Percentiles rank a stretch among this genome's conserved stretches.
Conservation (phyloP, 2,113 vertebrate genomes). For the Varanus salvator region DNA sequence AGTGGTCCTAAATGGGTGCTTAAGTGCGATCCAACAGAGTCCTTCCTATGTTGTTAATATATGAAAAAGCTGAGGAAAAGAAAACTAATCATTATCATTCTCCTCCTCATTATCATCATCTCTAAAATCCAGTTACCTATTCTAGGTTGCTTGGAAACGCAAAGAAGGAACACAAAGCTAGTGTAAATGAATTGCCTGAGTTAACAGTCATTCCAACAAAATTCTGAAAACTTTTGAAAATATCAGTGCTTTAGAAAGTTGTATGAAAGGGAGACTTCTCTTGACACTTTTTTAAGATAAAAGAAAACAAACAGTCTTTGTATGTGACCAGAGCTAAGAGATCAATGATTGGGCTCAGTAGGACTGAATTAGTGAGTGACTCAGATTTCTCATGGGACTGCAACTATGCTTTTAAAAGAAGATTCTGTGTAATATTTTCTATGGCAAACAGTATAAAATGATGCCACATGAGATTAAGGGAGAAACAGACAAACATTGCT, state of each 20-base stretch:
- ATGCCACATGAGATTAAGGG: neutral
- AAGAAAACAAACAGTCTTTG: slow-evolving; percentile 24
- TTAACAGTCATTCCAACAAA: neutral
- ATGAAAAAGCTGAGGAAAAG: slow-evolving; percentile 44
- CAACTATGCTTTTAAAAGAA: slow-evolving; percentile 16
- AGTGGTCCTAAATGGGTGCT: neutral
- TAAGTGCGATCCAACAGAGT: neutral
- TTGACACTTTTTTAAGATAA: slow-evolving; percentile 11
- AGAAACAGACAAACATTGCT: neutral
- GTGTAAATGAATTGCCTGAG: slow-evolving; percentile 4
- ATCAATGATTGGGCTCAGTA: slow-evolving; percentile 1
- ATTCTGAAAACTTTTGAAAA: slow-evolving; percentile 9
- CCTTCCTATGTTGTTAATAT: neutral
- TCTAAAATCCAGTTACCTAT: neutral
- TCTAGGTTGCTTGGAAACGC: neutral
- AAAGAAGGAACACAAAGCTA: neutral
- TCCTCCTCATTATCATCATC: no score
- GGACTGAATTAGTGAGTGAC: neutral
- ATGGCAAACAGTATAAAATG: slow-evolving; percentile 5
- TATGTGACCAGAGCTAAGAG: neutral
- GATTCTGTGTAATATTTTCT: slow-evolving; percentile 24
- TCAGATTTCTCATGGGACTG: slow-evolving; percentile 24
- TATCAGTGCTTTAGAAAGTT: neutral
- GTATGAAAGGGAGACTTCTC: slow-evolving; percentile 5
- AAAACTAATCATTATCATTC: no score